Base-by-base conservation (phyloP, 2,113 vertebrate genomes). In the Nibea albiflora region DNA sequence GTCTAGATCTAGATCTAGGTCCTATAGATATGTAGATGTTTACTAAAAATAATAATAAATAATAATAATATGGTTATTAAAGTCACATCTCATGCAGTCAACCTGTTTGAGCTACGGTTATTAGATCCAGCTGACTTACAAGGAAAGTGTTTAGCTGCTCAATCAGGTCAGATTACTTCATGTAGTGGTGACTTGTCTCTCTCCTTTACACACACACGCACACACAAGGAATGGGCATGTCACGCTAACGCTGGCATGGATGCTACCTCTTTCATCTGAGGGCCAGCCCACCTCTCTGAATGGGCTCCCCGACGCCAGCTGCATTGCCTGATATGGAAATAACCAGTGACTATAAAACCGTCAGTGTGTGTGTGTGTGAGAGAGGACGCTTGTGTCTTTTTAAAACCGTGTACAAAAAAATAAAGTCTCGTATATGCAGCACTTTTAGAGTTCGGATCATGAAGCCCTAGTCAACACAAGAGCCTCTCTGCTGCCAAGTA, bases 251-350 rank as follows among this genome's bases (percentile, higher is more conserved):
- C 84, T 81, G 67, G 73, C 79, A 49, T 56, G 52, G 80, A 86
- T 60, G 75, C 75, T 61, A 44, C 76, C 52, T 60, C 81, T 85
- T 88, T 86, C 78, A 85, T 88, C 76, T 80, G 5, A 60, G 57
- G 39, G 56, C 83, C 76, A 61, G 68, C 83, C 77, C 82, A 61
- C 70, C 70, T 82, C 76, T 70, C 57, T 81, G 63, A 88, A 79
- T 70, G 85, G 61, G 62, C 79, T 50, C 47, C 46, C 76, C 42
- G 24, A 54, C 76, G 22, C 57, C 72, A 63, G 69, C 79, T 87
- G 28, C 74, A 88, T 88, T 84, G 69, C 85, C 89, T 85, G 85
- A 92, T 91, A 92, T 91, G 90, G 89, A 81, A 84, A 83, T 81
- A 86, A 76, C 56, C 69, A 24, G 78, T 73, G 76, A 77, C 73